Conservation (phyloP, 2,888 invertebrate species). For the Acholoe squamosa region DNA sequence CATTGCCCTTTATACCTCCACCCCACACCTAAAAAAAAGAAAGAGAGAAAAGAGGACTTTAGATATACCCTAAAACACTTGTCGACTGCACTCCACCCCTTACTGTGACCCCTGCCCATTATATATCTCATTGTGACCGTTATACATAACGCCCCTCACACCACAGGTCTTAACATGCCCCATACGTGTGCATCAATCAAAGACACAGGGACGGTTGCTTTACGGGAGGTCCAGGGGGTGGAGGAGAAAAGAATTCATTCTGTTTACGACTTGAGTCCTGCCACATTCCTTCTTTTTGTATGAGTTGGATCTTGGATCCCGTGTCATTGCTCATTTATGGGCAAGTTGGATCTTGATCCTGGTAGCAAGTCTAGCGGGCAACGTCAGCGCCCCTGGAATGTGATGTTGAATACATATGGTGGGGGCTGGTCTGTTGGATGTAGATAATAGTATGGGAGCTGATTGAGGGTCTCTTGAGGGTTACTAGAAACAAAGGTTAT, state of each 20-base stretch:
- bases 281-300: background rate
- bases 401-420: background rate
- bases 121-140: background rate
- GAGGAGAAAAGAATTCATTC: background rate
- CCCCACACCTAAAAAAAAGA: no score
- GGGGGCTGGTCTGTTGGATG: no score
- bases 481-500: no score
- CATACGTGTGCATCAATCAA: background rate
- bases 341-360: conserved; percentile 28
- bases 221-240: background rate
- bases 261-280: conserved; percentile 1
- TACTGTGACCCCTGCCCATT: no score
- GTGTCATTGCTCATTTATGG: conserved; percentile 19
- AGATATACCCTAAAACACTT: background rate
- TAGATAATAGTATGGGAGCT: no score
- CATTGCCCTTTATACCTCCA: no score
- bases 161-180: background rate
- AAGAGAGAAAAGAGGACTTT: background rate
- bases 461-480: no score
- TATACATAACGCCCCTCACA: background rate
- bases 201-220: background rate
- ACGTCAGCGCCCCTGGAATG: conserved; percentile 8
- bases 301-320: conserved; percentile 45
- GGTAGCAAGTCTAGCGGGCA: background rate
- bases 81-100: background rate